Percentiles rank a stretch among this genome's conserved stretches.
These are phyloP conservation scores for Dendrocincla fuliginosa DNA, from an alignment of 2,797 vertebrate genomes.

Conservation along the genomic window DNA sequence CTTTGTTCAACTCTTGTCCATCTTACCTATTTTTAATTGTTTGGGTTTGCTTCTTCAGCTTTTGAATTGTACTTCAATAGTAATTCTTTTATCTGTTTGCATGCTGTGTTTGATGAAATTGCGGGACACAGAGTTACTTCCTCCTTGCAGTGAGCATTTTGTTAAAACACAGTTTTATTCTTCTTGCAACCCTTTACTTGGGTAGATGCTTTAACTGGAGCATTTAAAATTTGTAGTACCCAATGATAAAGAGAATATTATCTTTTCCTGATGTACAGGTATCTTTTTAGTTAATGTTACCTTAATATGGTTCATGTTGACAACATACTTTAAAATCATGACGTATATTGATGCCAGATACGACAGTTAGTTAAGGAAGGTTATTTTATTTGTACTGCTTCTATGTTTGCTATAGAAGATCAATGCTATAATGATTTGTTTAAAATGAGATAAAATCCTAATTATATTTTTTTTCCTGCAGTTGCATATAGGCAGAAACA, in stretches of 20 bases:
- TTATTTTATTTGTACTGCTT: not conserved
- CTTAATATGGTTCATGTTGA: not conserved
- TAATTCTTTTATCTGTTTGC: not conserved
- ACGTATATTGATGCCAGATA: not conserved
- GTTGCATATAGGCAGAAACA: not conserved
- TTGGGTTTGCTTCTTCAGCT: not conserved
- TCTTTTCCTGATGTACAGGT: not conserved
- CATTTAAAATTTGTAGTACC: not conserved
- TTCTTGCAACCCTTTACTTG: not conserved
- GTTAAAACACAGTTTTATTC: not conserved
- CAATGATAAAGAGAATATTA: not conserved
- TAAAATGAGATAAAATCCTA: not conserved
- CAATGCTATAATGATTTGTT: not conserved
- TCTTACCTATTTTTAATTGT: not conserved
- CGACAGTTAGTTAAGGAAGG: not conserved
- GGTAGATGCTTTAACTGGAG: not conserved
- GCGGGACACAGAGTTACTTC: not conserved
- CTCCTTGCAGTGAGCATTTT: not conserved
- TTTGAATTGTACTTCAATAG: not conserved
- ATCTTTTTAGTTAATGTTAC: not conserved
- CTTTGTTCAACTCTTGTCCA: not conserved
- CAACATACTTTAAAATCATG: not conserved
- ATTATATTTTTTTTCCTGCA: not conserved
- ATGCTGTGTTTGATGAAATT: not conserved
- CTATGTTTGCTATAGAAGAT: not conserved